Percentiles rank a stretch among this genome's conserved stretches.
Evolutionary conservation across 1,140 invertebrate species (phyloP).

Genomic region (Zaprionus gabonicus): DNA sequence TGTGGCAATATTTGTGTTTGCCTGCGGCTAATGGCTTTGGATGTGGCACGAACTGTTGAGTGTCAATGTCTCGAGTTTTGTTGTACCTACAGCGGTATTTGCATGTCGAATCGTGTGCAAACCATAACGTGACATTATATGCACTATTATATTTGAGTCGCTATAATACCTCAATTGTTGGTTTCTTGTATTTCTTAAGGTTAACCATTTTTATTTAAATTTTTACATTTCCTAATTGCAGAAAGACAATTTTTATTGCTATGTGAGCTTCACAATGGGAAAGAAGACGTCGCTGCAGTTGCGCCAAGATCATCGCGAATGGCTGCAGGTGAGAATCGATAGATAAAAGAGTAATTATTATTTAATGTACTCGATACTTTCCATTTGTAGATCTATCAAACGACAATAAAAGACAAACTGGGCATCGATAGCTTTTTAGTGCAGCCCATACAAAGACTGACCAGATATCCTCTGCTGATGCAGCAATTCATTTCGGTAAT

Average conservation of each 20-base stretch:
- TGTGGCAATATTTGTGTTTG: slow-evolving; percentile 49
- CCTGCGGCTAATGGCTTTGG: slow-evolving; percentile 20
- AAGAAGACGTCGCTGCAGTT: slow-evolving; percentile 79
- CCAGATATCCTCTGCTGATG: slow-evolving; percentile 82
- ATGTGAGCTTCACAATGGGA: slow-evolving; percentile 78
- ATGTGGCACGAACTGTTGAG: slow-evolving; percentile 17
- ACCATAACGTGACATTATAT: background rate
- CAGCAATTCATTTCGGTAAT: slow-evolving; percentile 83
- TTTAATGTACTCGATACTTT: background rate
- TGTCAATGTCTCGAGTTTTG: background rate
- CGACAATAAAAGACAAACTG: slow-evolving; percentile 80
- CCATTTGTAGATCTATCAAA: slow-evolving; percentile 68
- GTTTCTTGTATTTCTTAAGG: too few relatives aligned
- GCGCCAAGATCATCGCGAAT: slow-evolving; percentile 74
- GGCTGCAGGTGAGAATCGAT: slow-evolving; percentile 61
- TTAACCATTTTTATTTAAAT: too few relatives aligned
- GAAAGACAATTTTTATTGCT: slow-evolving; percentile 80
- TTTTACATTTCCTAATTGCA: too few relatives aligned
- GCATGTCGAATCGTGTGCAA: background rate
- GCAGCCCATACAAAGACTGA: slow-evolving; percentile 84
- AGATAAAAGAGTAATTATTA: background rate
- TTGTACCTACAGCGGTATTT: background rate
- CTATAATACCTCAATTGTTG: too few relatives aligned
- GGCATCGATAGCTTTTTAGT: slow-evolving; percentile 84
- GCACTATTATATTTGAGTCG: background rate